phyloP scores from a whole-genome alignment of 1,140 invertebrate species.

The Neodiprion pinetum region DNA sequence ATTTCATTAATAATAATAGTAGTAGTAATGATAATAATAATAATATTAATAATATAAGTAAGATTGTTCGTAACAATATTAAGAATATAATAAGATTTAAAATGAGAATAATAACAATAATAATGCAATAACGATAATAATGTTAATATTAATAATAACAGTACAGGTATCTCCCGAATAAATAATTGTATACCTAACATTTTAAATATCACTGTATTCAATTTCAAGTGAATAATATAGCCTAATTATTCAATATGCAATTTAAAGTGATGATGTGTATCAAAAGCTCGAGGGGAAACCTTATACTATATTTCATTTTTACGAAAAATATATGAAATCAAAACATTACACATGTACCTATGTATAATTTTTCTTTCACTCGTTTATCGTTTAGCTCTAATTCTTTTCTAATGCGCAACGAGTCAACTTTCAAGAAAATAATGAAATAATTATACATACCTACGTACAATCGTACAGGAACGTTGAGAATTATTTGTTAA shows the following conservation, averaged over 20 bases:
- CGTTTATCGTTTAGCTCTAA: background rate
- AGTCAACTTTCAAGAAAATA: too few relatives aligned
- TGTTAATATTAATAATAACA: background rate
- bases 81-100: background rate
- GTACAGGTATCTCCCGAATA: background rate
- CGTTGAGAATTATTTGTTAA: too few relatives aligned
- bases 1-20: background rate
- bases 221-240: constrained; percentile 28
- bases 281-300: constrained; percentile 29
- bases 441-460: too few relatives aligned
- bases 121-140: background rate
- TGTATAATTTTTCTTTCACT: constrained; percentile 28
- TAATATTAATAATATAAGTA: background rate
- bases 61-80: background rate
- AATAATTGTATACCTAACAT: constrained; percentile 14
- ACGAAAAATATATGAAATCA: constrained; percentile 41
- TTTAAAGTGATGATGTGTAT: constrained; percentile 30
- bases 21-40: background rate
- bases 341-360: constrained; percentile 18
- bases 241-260: background rate
- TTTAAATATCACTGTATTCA: constrained; percentile 41
- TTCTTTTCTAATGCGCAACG: too few relatives aligned
- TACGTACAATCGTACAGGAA: too few relatives aligned
- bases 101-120: background rate
- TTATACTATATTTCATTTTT: constrained; percentile 38